Base-by-base conservation (phyloP, 2,797 vertebrate genomes). In the Acrossocheilus wenchowensis region DNA sequence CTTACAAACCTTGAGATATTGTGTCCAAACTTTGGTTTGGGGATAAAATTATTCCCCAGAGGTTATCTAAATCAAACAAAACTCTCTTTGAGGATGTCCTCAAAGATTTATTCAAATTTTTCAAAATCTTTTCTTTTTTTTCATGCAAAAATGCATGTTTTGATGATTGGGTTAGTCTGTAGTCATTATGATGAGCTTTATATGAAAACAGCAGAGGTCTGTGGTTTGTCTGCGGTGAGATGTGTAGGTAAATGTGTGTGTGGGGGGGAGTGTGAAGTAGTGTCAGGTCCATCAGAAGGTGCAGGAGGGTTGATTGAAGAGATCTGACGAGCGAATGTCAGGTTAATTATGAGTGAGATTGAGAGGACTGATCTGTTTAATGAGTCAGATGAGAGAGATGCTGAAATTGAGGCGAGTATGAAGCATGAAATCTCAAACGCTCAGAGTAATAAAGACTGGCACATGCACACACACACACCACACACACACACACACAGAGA, bases 341-440 rank as follows among this genome's bases (percentile, higher is more conserved):
- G 93, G 93, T 94, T 96, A 95, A 96, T 96, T 95, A 95, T 93
- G 93, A 93, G 87, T 92, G 92, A 95, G 95, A 95, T 94, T 95
- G 94, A 95, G 94, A 93, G 93, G 94, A 94, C 94, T 93, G 82
- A 93, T 84, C 91, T 90, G 92, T 93, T 92, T 95, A 95, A 96
- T 95, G 94, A 90, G 87, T 86, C 92, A 92, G 92, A 90, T 86
- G 90, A 92, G 91, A 91, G 93, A 93, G 93, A 93, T 92, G 86
- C 96, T 94, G 95, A 95, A 89, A 95, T 95, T 95, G 95, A 95
- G 92, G 95, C 97, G 96, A 97, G 96, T 97, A 96, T 96, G 97
- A 95, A 95, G 96, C 97, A 97, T 98, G 95, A 97, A 99, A 98
- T 98, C 97, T 93, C 96, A 98, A 96, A 95, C 97, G 97, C 97